Base-by-base conservation (phyloP, 2,888 invertebrate genomes). In the Argyresthia albistria region DNA sequence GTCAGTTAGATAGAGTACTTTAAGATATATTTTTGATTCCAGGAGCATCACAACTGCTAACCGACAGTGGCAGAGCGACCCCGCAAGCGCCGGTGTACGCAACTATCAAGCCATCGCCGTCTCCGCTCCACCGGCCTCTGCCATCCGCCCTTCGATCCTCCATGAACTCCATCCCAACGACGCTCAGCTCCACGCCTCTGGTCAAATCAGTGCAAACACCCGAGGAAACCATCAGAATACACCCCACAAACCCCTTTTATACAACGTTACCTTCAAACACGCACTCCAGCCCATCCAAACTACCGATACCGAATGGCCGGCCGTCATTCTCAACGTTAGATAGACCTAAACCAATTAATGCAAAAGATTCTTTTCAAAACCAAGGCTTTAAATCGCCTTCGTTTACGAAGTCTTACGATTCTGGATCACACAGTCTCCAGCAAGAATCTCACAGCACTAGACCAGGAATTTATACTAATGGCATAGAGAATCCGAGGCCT, bases 231-330 rank as follows among this genome's bases (percentile, higher is more conserved):
- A 67, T 71, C 46, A 75, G 68, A 66, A 79, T 86, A 62, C 86
- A 87, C 61, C 87, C 86, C 52, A 84, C 87, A 35, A 87, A 87
- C 64, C 87, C 87, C 51, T 87, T 87, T 71, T 87, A 84, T 66
- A 81, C 84, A 50, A 86, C 82, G 57, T 69, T 87, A 62, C 83
- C 86, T 54, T 72, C 77, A 52, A 83, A 78, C 67, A 71, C 37
- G 37, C 47, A 77, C 62, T 70, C 77, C 55, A 81, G 72, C 73
- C 65, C 77, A 73, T 84, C 86, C 64, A 87, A 79, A 69, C 67
- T 86, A 59, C 86, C 84, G 11, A 67, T 84, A 59, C 80, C 83
- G 50, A 84, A 86, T 55, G 74, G 82, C 55, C 74, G 71, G 65
- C 56, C 76, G 16, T 64, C 73, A 14, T 60, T 71, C 50, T 67